phyloP scores from a whole-genome alignment of 2,113 vertebrate genomes.

The Rhinichthys klamathensis region DNA sequence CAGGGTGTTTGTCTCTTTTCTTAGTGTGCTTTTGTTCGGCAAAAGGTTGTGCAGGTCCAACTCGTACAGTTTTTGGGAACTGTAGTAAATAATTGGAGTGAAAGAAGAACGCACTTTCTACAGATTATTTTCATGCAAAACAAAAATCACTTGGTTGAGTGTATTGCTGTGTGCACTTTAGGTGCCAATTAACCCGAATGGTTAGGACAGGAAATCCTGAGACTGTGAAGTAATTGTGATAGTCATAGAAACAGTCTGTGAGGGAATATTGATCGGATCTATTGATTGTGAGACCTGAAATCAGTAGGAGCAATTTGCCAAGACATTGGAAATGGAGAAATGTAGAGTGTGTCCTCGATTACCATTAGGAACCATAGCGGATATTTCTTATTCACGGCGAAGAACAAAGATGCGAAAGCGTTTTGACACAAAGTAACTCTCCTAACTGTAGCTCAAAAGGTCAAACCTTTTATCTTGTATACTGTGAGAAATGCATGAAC shows the following conservation, averaged over 20 bases:
- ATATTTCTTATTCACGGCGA: constrained; percentile 19
- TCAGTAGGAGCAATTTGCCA: constrained; percentile 57
- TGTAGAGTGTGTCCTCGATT: constrained; percentile 1
- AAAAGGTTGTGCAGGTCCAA: not conserved
- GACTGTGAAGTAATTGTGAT: constrained; percentile 29
- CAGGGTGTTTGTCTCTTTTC: constrained; percentile 28
- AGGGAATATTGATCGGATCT: constrained; percentile 57
- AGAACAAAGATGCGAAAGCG: constrained; percentile 5
- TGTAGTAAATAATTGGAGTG: not conserved
- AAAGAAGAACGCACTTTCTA: not conserved
- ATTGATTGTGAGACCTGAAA: constrained; percentile 59
- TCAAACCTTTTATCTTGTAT: constrained; percentile 24
- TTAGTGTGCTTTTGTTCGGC: not conserved
- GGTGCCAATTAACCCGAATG: constrained; percentile 1
- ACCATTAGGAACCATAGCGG: constrained; percentile 2
- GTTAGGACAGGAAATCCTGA: constrained; percentile 2
- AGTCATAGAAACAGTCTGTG: constrained; percentile 48
- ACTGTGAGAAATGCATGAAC: not conserved
- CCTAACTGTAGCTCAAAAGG: constrained; percentile 12
- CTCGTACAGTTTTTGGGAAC: not conserved
- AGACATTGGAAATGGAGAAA: constrained; percentile 44
- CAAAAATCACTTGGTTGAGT: not conserved
- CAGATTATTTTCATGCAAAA: not conserved
- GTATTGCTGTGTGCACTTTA: not conserved
- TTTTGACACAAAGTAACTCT: not conserved